phyloP scores from a whole-genome alignment of 2,888 invertebrate species.

The Tanytarsus gracilentus region DNA sequence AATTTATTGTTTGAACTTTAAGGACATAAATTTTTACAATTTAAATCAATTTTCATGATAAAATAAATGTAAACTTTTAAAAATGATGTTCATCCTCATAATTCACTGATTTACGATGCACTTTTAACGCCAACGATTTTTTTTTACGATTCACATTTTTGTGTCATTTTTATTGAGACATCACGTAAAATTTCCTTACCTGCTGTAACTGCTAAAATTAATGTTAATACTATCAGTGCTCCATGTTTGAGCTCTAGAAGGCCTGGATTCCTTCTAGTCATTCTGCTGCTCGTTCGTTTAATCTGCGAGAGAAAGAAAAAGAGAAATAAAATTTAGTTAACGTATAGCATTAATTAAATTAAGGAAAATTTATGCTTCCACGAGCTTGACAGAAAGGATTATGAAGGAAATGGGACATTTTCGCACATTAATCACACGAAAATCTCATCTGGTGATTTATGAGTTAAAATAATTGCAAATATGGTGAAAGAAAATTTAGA shows the following conservation, averaged over 20 bases:
- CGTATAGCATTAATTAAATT: conserved; percentile 1
- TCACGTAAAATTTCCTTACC: conserved; percentile 8
- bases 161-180: neutral
- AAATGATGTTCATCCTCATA: too few relatives aligned
- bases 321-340: neutral
- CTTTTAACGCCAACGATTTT: neutral
- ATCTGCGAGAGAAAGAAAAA: conserved; percentile 11
- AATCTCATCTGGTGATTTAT: too few relatives aligned
- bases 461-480: too few relatives aligned
- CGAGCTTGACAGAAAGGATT: too few relatives aligned
- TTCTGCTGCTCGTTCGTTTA: neutral
- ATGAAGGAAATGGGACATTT: too few relatives aligned
- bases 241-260: conserved; percentile 28
- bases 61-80: neutral
- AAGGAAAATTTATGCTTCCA: too few relatives aligned
- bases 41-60: neutral
- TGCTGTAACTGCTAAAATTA: conserved; percentile 22
- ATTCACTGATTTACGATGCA: conserved; percentile 9
- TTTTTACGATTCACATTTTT: neutral
- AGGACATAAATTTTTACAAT: too few relatives aligned
- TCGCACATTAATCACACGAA: too few relatives aligned
- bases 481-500: too few relatives aligned
- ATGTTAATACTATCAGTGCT: conserved; percentile 26
- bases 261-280: conserved; percentile 28
- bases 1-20: too few relatives aligned